Conservation (phyloP, 2,797 vertebrate species). For the Lagorchestes hirsutus region DNA sequence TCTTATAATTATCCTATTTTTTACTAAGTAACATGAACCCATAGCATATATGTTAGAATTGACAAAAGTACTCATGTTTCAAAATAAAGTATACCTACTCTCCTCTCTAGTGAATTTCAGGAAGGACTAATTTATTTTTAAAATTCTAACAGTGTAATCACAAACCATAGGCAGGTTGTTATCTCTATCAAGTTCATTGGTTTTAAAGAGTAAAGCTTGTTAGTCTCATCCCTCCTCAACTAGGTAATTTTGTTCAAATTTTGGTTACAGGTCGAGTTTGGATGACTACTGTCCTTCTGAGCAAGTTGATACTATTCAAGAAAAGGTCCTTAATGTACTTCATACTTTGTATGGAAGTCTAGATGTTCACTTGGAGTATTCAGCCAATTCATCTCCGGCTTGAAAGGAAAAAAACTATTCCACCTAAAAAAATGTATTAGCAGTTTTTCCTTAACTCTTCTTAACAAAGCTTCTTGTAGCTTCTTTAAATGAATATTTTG, state of each 20-base stretch:
- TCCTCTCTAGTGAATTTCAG: background rate
- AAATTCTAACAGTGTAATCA: background rate
- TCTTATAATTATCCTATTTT: background rate
- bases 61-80: background rate
- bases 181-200: background rate
- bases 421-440: background rate
- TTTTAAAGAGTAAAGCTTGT: background rate
- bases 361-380: slow-evolving; percentile 89
- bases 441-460: slow-evolving; percentile 42
- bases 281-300: slow-evolving; percentile 97
- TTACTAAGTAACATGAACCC: background rate
- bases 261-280: slow-evolving; percentile 91
- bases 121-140: background rate
- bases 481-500: slow-evolving; percentile 56
- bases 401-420: slow-evolving; percentile 65
- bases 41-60: background rate
- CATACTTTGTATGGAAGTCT: slow-evolving; percentile 88
- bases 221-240: background rate
- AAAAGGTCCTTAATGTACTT: slow-evolving; percentile 88
- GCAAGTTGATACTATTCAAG: slow-evolving; percentile 94
- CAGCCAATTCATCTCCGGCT: slow-evolving; percentile 67
- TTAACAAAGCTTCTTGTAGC: background rate
- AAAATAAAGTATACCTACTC: background rate
- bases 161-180: background rate
- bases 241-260: slow-evolving; percentile 25